Evolutionary conservation across 2,113 vertebrate genomes (phyloP), one percentile per base, ranked within the genome.

Genomic region (Phyllostomus hastatus): DNA sequence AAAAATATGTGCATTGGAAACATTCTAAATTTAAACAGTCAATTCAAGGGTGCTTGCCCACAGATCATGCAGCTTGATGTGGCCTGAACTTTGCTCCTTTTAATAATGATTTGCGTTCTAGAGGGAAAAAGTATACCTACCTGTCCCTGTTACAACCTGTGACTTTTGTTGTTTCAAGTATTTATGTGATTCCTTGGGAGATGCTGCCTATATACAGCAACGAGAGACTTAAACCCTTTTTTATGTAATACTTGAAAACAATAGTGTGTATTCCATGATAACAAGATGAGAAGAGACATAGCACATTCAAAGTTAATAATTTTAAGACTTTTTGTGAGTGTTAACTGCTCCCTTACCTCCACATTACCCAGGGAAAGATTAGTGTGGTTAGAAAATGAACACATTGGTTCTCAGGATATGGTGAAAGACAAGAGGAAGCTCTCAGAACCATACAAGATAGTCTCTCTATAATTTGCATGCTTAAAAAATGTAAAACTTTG

Each of bases 381-480:
- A 86, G 75, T 31, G 78, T 14, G 52, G 41, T 87, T 73, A 95
- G 54, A 24, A 89, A 67, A 59, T 31, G 57, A 95, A 79, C 57
- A 88, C 20, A 17, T 22, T 50, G 46, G 4, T 94, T 81, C 26
- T 90, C 43, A 86, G 50, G 16, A 89, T 48, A 81, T 10, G 5
- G 22, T 89, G 28, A 92, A 67, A 70, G 35, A 57, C 8, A 70
- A 41, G 33, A 16, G 17, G 4, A 76, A 87, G 24, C 2, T 86
- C 61, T 69, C 33, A 83, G 22, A 95, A 90, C 1, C 79, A 4
- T 24, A 54, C 66, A 24, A 88, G 93, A 93, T 33, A 80, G 14
- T 94, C 16, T 92, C 19, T n/a, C 26, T 28, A 28, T 90, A 35
- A 72, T 67, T 97, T 97, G 97, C 67, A 96, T 88, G 66, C 82